A percentile compares a stretch with the other conserved stretches of the same genome.
Conservation (phyloP, 2,113 vertebrate species). For the Semnornis frantzii region DNA sequence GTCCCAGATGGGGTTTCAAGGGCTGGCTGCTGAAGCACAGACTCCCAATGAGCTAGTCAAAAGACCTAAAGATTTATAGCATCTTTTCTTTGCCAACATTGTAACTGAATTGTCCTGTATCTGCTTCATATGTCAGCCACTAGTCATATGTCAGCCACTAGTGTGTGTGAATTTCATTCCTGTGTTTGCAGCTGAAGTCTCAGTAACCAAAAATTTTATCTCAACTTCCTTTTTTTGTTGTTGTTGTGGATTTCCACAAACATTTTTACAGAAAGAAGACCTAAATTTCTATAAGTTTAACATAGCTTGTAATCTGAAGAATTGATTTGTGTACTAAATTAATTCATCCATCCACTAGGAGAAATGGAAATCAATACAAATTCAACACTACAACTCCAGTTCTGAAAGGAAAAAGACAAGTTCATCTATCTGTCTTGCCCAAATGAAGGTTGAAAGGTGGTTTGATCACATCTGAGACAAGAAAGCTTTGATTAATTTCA, state of each 20-base stretch:
- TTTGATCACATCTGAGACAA: neutral
- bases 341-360: neutral
- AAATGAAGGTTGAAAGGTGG: neutral
- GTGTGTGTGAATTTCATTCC: neutral
- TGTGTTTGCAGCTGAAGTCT: neutral
- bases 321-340: neutral
- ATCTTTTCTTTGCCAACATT: neutral
- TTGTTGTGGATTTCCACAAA: neutral
- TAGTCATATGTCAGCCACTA: neutral
- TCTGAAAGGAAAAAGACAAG: neutral
- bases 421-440: neutral
- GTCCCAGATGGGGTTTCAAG: neutral
- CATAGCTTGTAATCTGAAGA: neutral
- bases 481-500: neutral
- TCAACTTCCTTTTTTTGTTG: neutral
- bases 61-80: neutral
- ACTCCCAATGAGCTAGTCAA: neutral
- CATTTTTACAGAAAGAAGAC: neutral
- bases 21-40: neutral
- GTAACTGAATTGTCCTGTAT: neutral
- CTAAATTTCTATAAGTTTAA: neutral
- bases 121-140: neutral
- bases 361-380: slow-evolving; percentile 27
- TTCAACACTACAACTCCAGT: neutral
- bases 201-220: neutral